phyloP scores from a whole-genome alignment of 2,113 vertebrate species.

The Fukomys damarensis region DNA sequence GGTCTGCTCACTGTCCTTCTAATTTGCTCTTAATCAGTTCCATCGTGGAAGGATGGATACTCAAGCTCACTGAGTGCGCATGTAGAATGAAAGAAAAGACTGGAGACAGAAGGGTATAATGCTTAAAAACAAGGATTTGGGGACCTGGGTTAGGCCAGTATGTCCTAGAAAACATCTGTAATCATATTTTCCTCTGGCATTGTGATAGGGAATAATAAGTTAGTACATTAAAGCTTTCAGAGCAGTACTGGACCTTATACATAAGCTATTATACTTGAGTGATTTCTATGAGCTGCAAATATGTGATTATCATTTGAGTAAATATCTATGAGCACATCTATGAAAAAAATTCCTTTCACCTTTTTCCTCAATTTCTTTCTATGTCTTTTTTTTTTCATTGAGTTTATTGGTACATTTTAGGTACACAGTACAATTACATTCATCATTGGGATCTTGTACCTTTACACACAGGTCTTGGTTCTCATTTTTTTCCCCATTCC shows the following conservation, averaged over 20 bases:
- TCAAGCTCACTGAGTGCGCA: not conserved
- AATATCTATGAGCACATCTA: not conserved
- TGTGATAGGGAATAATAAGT: not conserved
- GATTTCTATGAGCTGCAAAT: not conserved
- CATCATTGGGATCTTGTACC: too few relatives aligned
- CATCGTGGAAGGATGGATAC: not conserved
- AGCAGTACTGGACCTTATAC: not conserved
- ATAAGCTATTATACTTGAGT: not conserved
- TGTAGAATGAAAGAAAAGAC: slow-evolving; percentile 1
- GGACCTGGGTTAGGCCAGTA: not conserved
- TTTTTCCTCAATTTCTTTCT: not conserved
- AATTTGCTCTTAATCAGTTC: not conserved
- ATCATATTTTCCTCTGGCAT: not conserved
- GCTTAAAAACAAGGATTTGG: not conserved
- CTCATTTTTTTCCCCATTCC: too few relatives aligned
- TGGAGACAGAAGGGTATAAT: not conserved
- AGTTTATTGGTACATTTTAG: too few relatives aligned
- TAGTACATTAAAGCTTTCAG: not conserved
- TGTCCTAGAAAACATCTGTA: not conserved
- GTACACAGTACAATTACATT: too few relatives aligned
- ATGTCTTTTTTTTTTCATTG: not conserved
- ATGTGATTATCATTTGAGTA: not conserved
- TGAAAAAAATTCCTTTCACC: not conserved
- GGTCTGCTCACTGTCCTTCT: not conserved
- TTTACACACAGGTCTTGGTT: too few relatives aligned